Conservation (phyloP, 2,113 vertebrate genomes). For the Tichodroma muraria region DNA sequence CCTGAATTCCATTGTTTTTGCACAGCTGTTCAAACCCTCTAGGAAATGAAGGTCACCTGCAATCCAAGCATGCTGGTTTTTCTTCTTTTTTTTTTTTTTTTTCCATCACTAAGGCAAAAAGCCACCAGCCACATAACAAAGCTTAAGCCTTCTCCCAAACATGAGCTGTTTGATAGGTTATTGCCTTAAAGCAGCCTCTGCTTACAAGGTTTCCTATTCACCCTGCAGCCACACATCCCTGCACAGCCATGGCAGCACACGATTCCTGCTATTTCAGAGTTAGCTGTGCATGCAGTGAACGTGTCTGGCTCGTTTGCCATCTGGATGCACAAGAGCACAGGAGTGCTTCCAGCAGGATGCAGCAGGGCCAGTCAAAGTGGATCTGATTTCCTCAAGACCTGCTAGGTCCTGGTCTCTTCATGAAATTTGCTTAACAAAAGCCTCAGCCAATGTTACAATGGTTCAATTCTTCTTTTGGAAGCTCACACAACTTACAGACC, state of each 20-base stretch:
- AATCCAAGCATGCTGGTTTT: neutral
- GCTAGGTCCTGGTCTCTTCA: conserved; percentile 61
- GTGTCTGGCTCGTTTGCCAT: neutral
- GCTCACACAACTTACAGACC: conserved; percentile 52
- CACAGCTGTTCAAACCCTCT: neutral
- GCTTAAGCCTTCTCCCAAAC: neutral
- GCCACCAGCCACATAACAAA: neutral
- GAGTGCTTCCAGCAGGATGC: neutral
- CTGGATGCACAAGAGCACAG: neutral
- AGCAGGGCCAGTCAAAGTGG: conserved; percentile 36
- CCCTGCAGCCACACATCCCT: neutral
- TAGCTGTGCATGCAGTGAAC: neutral
- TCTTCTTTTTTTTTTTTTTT: neutral
- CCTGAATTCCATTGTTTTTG: neutral
- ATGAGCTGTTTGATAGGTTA: neutral
- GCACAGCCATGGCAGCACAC: neutral
- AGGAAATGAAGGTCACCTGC: neutral
- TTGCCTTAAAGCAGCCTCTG: neutral
- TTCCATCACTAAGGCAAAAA: neutral
- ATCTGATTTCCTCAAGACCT: conserved; percentile 51
- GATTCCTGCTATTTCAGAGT: neutral
- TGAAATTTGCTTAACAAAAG: conserved; percentile 74
- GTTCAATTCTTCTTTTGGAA: conserved; percentile 64
- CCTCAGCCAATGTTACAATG: conserved; percentile 46
- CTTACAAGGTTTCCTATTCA: neutral